These are phyloP conservation scores for Apamea anceps DNA, from an alignment of 2,888 invertebrate genomes.

Conservation along the genomic window DNA sequence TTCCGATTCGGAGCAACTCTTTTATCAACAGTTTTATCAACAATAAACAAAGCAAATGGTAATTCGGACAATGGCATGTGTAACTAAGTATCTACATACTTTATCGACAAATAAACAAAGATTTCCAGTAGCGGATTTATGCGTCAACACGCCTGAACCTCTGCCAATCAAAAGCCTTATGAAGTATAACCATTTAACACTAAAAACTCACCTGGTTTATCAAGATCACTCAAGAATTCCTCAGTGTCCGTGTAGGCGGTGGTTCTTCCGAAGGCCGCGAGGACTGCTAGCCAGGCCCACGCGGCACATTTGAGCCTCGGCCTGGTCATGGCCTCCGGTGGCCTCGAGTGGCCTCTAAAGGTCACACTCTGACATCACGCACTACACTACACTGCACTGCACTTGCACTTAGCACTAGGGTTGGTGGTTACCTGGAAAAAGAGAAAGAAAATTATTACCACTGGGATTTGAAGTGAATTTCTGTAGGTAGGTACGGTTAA, in stretches of 20 bases:
- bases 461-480: background rate
- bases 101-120: background rate
- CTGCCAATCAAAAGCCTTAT: background rate
- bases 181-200: background rate
- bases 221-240: slow-evolving; percentile 91
- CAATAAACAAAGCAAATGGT: background rate
- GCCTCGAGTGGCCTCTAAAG: slow-evolving; percentile 48
- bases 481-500: background rate
- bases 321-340: slow-evolving; percentile 58
- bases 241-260: slow-evolving; percentile 90
- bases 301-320: slow-evolving; percentile 74
- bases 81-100: no score
- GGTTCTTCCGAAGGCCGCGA: slow-evolving; percentile 84
- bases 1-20: background rate
- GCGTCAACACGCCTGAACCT: background rate
- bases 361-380: slow-evolving; percentile 75
- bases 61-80: background rate
- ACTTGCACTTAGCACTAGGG: slow-evolving; percentile 65
- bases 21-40: background rate
- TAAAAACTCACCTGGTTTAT: slow-evolving; percentile 89
- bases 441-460: background rate
- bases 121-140: background rate
- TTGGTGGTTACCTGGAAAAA: slow-evolving; percentile 69
- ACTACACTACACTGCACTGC: slow-evolving; percentile 74
- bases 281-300: slow-evolving; percentile 87